phyloP scores from a whole-genome alignment of 2,888 invertebrate genomes.

The Cataglyphis altisquamis region DNA sequence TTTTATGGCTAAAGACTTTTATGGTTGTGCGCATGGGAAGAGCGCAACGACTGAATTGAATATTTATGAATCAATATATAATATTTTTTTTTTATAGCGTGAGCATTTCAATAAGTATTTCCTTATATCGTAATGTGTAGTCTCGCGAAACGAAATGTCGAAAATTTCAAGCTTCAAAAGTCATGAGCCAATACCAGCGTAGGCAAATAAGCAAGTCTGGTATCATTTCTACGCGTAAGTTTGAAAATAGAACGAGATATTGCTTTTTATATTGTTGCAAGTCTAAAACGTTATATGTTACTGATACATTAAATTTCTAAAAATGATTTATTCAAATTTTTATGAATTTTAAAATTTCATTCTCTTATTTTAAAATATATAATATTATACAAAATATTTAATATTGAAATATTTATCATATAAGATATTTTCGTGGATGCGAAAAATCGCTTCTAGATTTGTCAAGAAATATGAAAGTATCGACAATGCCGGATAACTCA shows the following conservation, averaged over 20 bases:
- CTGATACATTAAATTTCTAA: neutral
- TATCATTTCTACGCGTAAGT: neutral
- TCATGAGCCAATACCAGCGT: constrained; percentile 1
- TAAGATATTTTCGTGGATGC: neutral
- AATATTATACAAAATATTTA: neutral
- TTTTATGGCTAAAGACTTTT: constrained; percentile 21
- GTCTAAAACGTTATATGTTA: neutral
- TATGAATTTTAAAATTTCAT: neutral
- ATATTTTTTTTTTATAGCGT: neutral
- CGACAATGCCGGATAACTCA: constrained; percentile 14
- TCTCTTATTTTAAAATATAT: neutral
- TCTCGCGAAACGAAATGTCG: constrained; percentile 10
- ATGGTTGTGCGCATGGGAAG: neutral
- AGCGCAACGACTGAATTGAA: constrained; percentile 11
- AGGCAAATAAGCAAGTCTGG: constrained; percentile 24
- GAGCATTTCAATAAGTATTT: constrained; percentile 20
- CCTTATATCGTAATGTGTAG: neutral
- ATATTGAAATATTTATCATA: constrained; percentile 1
- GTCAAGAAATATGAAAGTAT: constrained; percentile 7
- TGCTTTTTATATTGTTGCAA: neutral
- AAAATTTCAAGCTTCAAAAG: constrained; percentile 23
- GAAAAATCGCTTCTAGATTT: constrained; percentile 21
- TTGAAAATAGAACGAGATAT: constrained; percentile 11
- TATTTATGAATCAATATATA: constrained; percentile 11
- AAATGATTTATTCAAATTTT: neutral